phyloP scores from a whole-genome alignment of 2,888 invertebrate species.

The Onchidella celtica region DNA sequence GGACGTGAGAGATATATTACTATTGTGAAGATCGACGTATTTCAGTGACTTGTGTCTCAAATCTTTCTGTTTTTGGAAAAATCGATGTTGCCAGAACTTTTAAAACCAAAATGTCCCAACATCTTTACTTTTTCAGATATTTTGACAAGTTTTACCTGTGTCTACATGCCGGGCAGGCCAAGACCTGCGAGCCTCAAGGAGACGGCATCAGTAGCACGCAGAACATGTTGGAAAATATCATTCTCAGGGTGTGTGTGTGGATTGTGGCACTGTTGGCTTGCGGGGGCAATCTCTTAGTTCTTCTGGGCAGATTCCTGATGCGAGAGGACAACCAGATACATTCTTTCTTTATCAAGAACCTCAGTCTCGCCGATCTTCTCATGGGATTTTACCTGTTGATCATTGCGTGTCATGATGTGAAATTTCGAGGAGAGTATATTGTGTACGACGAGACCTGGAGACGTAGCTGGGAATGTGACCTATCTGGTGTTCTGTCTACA shows the following conservation, averaged over 20 bases:
- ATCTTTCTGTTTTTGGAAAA: too few species aligned
- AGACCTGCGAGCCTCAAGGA: slow-evolving; percentile 57
- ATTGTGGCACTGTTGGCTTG: slow-evolving; percentile 84
- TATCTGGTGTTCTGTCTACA: slow-evolving; percentile 82
- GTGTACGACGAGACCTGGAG: slow-evolving; percentile 84
- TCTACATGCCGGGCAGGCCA: slow-evolving; percentile 53
- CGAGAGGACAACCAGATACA: slow-evolving; percentile 61
- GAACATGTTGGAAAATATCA: slow-evolving; percentile 58
- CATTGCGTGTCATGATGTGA: slow-evolving; percentile 83
- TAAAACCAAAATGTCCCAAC: too few species aligned
- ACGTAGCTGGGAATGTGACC: slow-evolving; percentile 82
- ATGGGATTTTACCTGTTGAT: slow-evolving; percentile 85
- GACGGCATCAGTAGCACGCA: slow-evolving; percentile 63
- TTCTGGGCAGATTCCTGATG: slow-evolving; percentile 81
- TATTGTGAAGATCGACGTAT: too few species aligned
- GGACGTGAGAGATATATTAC: too few species aligned
- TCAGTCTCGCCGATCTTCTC: slow-evolving; percentile 84
- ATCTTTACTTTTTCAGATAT: slow-evolving; percentile 51
- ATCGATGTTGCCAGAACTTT: too few species aligned
- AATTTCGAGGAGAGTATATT: slow-evolving; percentile 83
- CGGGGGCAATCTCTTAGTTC: slow-evolving; percentile 83
- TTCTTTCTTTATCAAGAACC: slow-evolving; percentile 84
- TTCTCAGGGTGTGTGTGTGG: slow-evolving; percentile 83
- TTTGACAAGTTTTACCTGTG: slow-evolving; percentile 63
- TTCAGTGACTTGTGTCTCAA: too few species aligned